These are phyloP conservation scores for Drosophila prolongata DNA, from an alignment of 2,888 invertebrate genomes.

Conservation along the genomic window DNA sequence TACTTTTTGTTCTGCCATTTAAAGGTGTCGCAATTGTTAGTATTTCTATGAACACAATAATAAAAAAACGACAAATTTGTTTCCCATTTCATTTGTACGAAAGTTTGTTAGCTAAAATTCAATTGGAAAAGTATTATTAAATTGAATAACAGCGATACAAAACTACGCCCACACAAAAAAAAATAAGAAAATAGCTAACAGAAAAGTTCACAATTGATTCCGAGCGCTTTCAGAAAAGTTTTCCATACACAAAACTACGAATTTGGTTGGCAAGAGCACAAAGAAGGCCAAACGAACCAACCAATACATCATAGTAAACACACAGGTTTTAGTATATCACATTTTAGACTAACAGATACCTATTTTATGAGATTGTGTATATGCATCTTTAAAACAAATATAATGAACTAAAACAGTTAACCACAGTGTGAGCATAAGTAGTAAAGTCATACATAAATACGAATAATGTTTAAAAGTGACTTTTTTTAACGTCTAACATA, in stretches of 20 bases:
- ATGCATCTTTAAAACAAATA: no score
- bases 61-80: constrained; percentile 1
- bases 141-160: constrained; percentile 14
- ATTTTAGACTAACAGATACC: not conserved
- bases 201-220: constrained; percentile 68
- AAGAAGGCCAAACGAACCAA: constrained; percentile 26
- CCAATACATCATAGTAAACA: constrained; percentile 17
- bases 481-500: not conserved
- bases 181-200: constrained; percentile 21
- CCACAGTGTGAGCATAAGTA: no score
- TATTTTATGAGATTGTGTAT: not conserved
- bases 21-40: constrained; percentile 18
- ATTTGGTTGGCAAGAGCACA: constrained; percentile 11
- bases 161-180: constrained; percentile 7
- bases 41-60: not conserved
- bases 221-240: constrained; percentile 52
- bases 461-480: no score
- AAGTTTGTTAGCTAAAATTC: constrained; percentile 26
- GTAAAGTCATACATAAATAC: no score
- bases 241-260: constrained; percentile 31
- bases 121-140: constrained; percentile 25
- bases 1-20: constrained; percentile 1
- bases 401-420: no score
- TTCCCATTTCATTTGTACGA: not conserved
- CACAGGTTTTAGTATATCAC: not conserved